Evolutionary conservation across 2,888 invertebrate genomes (phyloP).

Genomic region (Drosophila mulleri): DNA sequence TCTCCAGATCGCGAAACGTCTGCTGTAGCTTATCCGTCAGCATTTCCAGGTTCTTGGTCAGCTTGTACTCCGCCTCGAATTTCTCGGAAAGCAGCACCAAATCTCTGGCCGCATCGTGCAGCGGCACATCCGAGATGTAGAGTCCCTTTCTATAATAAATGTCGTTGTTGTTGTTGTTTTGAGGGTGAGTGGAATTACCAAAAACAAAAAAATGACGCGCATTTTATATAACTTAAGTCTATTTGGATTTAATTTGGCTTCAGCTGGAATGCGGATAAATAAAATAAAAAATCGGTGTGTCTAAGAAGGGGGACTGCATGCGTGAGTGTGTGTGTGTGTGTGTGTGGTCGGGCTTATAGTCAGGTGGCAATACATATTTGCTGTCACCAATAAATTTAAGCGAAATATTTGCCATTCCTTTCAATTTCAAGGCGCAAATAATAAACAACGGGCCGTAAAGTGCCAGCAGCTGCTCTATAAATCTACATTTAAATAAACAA

Average conservation of each 20-base stretch:
- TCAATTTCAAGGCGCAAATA: slow-evolving; percentile 63
- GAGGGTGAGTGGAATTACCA: slow-evolving; percentile 1
- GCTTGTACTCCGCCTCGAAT: slow-evolving; percentile 98
- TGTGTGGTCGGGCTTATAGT: slow-evolving; percentile 5
- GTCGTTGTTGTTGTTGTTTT: neutral
- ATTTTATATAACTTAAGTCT: slow-evolving; percentile 66
- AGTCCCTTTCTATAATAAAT: slow-evolving; percentile 90
- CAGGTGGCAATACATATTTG: slow-evolving; percentile 62
- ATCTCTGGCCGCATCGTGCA: slow-evolving; percentile 98
- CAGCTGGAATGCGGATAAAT: slow-evolving; percentile 25
- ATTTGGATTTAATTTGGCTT: slow-evolving; percentile 53
- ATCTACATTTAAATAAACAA: slow-evolving; percentile 26
- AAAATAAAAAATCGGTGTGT: slow-evolving; percentile 34
- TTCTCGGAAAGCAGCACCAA: slow-evolving; percentile 98
- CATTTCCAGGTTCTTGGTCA: slow-evolving; percentile 96
- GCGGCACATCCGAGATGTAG: slow-evolving; percentile 96
- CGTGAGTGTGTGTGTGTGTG: neutral
- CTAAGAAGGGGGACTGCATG: neutral
- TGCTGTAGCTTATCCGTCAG: slow-evolving; percentile 97
- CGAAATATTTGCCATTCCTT: slow-evolving; percentile 62
- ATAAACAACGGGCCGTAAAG: slow-evolving; percentile 45
- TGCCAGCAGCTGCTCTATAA: slow-evolving; percentile 38
- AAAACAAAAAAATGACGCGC: slow-evolving; percentile 44
- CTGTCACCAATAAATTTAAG: slow-evolving; percentile 74
- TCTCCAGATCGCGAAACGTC: slow-evolving; percentile 96